A percentile compares a stretch with the other conserved stretches of the same genome.
phyloP scores from a whole-genome alignment of 2,888 invertebrate genomes.

The Mimachlamys varia region DNA sequence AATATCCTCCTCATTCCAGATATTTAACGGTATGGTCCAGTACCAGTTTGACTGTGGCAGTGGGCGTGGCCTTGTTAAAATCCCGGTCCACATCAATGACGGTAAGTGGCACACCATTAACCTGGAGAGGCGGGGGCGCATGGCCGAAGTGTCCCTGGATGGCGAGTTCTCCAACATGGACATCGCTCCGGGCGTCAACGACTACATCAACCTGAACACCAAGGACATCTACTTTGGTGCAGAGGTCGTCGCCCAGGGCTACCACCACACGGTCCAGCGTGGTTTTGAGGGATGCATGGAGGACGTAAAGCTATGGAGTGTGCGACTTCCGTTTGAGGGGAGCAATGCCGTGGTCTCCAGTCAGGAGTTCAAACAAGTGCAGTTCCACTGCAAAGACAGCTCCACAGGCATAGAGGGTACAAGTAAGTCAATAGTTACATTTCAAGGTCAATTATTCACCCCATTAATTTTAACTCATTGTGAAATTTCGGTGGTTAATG shows the following conservation, averaged over 20 bases:
- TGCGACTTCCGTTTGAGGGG: constrained; percentile 86
- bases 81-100: constrained; percentile 90
- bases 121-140: constrained; percentile 90
- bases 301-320: constrained; percentile 90
- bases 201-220: constrained; percentile 92
- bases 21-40: constrained; percentile 92
- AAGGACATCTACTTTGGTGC: constrained; percentile 93
- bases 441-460: no score
- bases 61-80: constrained; percentile 92
- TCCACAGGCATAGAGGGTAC: constrained; percentile 55
- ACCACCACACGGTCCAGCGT: constrained; percentile 84
- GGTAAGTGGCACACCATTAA: constrained; percentile 92
- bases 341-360: constrained; percentile 82
- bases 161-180: constrained; percentile 87
- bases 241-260: constrained; percentile 84
- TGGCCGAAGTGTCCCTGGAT: constrained; percentile 90
- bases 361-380: constrained; percentile 80
- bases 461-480: no score
- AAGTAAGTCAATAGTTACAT: constrained; percentile 55
- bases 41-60: constrained; percentile 96
- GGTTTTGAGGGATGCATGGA: constrained; percentile 97
- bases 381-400: constrained; percentile 80
- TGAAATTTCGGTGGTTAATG: no score
- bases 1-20: constrained; percentile 79
- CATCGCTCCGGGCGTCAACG: constrained; percentile 90